Conservation (phyloP, 2,797 vertebrate genomes). For the Tragelaphus eurycerus region DNA sequence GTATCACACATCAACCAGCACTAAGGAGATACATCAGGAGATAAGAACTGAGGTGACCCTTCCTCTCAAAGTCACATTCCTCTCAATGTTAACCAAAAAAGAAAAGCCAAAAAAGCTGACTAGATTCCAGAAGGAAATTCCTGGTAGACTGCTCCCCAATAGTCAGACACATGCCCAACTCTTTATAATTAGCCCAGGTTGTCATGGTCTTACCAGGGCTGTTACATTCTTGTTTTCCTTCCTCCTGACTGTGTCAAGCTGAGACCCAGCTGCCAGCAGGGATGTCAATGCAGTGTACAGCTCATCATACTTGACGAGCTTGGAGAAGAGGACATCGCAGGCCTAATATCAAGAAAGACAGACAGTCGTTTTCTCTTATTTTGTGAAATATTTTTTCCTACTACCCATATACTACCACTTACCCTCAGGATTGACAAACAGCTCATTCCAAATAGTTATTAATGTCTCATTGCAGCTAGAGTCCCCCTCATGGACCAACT, state of each 20-base stretch:
- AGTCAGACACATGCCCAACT: not conserved
- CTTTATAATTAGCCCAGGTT: not conserved
- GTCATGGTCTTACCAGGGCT: slow-evolving; percentile 88
- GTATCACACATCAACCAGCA: not conserved
- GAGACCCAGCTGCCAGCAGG: slow-evolving; percentile 93
- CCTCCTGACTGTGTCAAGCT: slow-evolving; percentile 93
- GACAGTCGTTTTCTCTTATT: not conserved
- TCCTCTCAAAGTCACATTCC: not conserved
- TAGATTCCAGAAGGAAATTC: not conserved
- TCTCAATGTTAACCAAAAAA: not conserved
- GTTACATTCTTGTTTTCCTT: slow-evolving; percentile 93
- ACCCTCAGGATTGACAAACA: not conserved
- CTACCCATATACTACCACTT: not conserved
- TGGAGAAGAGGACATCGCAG: slow-evolving; percentile 93
- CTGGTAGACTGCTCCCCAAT: not conserved
- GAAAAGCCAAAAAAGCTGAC: not conserved
- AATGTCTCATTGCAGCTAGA: not conserved
- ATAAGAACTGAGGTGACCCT: not conserved
- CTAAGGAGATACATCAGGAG: not conserved
- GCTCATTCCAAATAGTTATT: not conserved
- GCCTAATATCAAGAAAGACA: slow-evolving; percentile 83
- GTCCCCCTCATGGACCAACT: not conserved
- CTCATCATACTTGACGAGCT: slow-evolving; percentile 92
- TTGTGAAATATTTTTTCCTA: not conserved
- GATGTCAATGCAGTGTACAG: slow-evolving; percentile 91